phyloP scores from a whole-genome alignment of 2,797 vertebrate species.

The Danio aesculapii region DNA sequence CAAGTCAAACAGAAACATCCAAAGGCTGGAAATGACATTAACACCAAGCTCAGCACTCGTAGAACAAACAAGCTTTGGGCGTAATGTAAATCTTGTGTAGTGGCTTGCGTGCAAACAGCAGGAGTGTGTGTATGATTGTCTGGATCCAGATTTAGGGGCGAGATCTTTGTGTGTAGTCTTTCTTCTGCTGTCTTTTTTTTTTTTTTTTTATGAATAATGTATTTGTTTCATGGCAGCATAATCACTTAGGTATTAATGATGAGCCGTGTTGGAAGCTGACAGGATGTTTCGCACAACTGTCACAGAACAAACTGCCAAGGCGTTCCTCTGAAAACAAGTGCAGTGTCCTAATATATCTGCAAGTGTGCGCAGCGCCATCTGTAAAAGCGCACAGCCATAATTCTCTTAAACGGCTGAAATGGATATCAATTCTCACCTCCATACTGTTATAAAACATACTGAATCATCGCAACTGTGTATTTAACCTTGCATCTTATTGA shows the following conservation, averaged over 20 bases:
- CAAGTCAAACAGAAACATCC: constrained; percentile 27
- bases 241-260: constrained; percentile 64
- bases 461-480: neutral
- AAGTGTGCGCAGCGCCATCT: neutral
- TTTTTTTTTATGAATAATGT: constrained; percentile 64
- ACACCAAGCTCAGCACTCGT: neutral
- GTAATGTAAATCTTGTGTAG: constrained; percentile 31
- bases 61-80: constrained; percentile 31
- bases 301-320: constrained; percentile 41
- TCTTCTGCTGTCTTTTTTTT: constrained; percentile 52
- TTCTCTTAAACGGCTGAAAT: constrained; percentile 24
- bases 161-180: constrained; percentile 46
- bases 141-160: constrained; percentile 37
- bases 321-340: constrained; percentile 44
- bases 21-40: constrained; percentile 43
- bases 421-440: neutral
- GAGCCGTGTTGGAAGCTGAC: constrained; percentile 55
- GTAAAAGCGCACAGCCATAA: constrained; percentile 29
- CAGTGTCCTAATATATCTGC: constrained; percentile 37
- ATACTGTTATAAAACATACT: neutral
- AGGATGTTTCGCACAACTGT: constrained; percentile 56
- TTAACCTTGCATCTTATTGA: constrained; percentile 5
- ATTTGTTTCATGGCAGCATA: constrained; percentile 59
- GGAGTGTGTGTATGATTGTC: constrained; percentile 39
- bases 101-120: constrained; percentile 40